Percentiles rank a stretch among this genome's conserved stretches.
These are phyloP conservation scores for Catharus minimus DNA, from an alignment of 2,113 vertebrate species.

Conservation along the genomic window DNA sequence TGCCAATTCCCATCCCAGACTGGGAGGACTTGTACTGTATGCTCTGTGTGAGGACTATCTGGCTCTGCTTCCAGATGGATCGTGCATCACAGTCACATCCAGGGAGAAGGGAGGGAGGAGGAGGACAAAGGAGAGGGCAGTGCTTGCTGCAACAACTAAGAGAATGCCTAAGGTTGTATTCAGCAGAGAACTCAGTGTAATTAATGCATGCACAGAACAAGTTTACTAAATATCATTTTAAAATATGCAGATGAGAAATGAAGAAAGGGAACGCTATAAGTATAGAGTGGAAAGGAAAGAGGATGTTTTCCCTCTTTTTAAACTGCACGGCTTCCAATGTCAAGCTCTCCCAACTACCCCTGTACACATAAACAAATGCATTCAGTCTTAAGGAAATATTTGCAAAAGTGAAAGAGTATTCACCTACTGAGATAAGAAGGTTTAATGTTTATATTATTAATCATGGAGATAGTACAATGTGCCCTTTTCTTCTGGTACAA, in stretches of 20 bases:
- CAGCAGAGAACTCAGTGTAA: background rate
- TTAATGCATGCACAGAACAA: background rate
- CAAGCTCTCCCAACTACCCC: background rate
- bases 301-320: background rate
- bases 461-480: background rate
- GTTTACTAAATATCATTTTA: background rate
- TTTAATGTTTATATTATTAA: background rate
- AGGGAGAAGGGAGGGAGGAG: background rate
- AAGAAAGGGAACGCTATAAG: background rate
- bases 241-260: background rate
- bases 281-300: background rate
- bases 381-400: background rate
- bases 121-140: background rate
- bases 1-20: conserved; percentile 46
- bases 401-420: background rate
- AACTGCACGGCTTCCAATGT: background rate
- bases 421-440: background rate
- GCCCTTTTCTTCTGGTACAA: background rate
- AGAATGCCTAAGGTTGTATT: background rate
- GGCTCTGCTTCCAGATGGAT: conserved; percentile 1
- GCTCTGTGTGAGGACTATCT: background rate
- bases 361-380: background rate
- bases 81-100: background rate
- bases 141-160: background rate
- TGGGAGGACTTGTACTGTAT: background rate